phyloP scores from a whole-genome alignment of 2,888 invertebrate genomes.

The Cosmorhoe ocellata region DNA sequence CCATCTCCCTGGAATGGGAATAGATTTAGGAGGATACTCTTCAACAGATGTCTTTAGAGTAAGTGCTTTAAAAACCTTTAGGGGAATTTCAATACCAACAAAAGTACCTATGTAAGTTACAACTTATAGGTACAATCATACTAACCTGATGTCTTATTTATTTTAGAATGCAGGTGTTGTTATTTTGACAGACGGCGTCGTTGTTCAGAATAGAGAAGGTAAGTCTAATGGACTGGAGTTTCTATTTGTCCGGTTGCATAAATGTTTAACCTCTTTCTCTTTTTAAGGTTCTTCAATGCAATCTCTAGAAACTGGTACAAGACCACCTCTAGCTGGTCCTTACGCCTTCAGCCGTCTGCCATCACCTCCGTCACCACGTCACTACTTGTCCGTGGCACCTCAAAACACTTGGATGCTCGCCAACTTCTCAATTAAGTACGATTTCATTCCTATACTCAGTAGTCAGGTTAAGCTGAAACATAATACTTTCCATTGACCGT shows the following conservation, averaged over 20 bases:
- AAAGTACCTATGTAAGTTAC: too few relatives aligned
- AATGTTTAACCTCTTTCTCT: neutral
- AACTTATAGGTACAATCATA: too few relatives aligned
- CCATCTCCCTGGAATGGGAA: constrained; percentile 60
- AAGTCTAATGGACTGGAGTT: neutral
- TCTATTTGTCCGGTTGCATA: neutral
- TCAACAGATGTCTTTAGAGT: constrained; percentile 70
- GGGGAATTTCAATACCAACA: too few relatives aligned
- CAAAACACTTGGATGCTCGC: constrained; percentile 92
- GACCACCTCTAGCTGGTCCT: constrained; percentile 93
- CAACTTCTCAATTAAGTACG: constrained; percentile 90
- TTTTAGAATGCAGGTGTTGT: constrained; percentile 89
- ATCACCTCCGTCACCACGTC: constrained; percentile 89
- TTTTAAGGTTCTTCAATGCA: constrained; percentile 27
- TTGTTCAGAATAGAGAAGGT: constrained; percentile 84
- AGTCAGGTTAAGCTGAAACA: too few relatives aligned
- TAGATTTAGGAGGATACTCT: constrained; percentile 67
- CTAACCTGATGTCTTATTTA: neutral
- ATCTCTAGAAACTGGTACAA: constrained; percentile 81
- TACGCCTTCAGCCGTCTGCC: constrained; percentile 95
- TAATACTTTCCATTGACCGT: neutral
- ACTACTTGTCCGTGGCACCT: constrained; percentile 88
- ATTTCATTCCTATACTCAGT: too few relatives aligned
- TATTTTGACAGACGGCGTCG: constrained; percentile 87
- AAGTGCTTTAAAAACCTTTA: neutral